Evolutionary conservation across 2,797 vertebrate genomes (phyloP).

Genomic region (Enteromius afrohamiltoni): DNA sequence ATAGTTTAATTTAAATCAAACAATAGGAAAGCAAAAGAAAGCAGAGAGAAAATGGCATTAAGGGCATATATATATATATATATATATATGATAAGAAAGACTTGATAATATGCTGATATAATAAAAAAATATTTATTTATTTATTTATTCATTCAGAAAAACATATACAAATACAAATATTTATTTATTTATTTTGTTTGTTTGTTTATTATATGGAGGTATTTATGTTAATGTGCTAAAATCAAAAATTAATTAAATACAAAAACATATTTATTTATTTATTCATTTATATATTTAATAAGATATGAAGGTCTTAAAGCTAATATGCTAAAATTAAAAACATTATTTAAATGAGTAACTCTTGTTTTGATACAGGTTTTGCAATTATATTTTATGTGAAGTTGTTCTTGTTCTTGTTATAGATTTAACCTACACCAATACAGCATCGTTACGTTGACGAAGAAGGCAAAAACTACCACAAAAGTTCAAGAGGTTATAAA

Average conservation of each 20-base stretch:
- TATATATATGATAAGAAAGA: too few species aligned
- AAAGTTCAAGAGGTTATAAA: slow-evolving; percentile 75
- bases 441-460: background rate
- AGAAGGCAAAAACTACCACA: slow-evolving; percentile 46
- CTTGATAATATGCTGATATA: too few species aligned
- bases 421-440: background rate
- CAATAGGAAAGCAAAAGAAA: background rate
- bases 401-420: background rate
- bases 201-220: too few species aligned
- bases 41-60: background rate
- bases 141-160: background rate
- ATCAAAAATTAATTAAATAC: too few species aligned
- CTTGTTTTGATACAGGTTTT: background rate
- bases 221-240: too few species aligned
- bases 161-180: background rate
- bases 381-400: background rate
- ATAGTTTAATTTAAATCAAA: slow-evolving; percentile 3
- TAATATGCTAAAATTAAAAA: background rate
- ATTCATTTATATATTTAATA: too few species aligned
- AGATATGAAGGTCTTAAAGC: background rate
- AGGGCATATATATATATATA: too few species aligned
- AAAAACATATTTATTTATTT: background rate
- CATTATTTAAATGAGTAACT: background rate
- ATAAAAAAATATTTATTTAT: background rate
- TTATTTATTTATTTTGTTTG: too few species aligned